Evolutionary conservation across 2,113 vertebrate species (phyloP).

Genomic region (Clinocottus analis): DNA sequence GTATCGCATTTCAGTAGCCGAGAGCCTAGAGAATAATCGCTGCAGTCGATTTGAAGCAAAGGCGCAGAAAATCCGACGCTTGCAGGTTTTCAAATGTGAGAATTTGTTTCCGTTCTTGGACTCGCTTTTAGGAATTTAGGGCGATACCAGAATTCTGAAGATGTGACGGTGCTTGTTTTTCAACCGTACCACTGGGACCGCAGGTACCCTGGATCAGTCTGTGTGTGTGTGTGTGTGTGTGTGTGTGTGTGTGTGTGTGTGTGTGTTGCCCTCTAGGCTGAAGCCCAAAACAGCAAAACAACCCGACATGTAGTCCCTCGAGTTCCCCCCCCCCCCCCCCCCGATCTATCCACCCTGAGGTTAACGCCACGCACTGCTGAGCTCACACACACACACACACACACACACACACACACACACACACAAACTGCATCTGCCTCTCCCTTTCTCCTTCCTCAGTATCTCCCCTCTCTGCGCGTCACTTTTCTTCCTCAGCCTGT

Average conservation of each 20-base stretch:
- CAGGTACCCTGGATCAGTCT: background rate
- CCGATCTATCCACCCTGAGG: constrained; percentile 46
- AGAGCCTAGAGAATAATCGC: too few relatives aligned
- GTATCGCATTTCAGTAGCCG: too few relatives aligned
- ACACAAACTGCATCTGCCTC: background rate
- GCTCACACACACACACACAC: constrained; percentile 41
- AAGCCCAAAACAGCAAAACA: constrained; percentile 45
- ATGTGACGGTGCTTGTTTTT: background rate
- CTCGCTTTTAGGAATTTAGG: background rate
- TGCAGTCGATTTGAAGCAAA: too few relatives aligned
- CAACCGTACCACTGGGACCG: background rate
- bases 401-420: constrained; percentile 48
- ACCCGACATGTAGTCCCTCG: constrained; percentile 43
- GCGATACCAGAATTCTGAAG: background rate
- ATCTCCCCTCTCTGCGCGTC: too few relatives aligned
- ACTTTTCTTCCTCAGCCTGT: too few relatives aligned
- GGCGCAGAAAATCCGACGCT: background rate
- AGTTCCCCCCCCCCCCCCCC: constrained; percentile 31
- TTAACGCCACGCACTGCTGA: constrained; percentile 36
- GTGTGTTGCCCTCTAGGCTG: constrained; percentile 31
- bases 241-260: constrained; percentile 20
- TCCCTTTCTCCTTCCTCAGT: too few relatives aligned
- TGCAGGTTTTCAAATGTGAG: background rate
- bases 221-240: constrained; percentile 21
- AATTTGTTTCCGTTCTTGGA: background rate